A percentile compares a stretch with the other conserved stretches of the same genome.
Conservation (phyloP, 2,113 vertebrate genomes). For the Oplegnathus fasciatus region DNA sequence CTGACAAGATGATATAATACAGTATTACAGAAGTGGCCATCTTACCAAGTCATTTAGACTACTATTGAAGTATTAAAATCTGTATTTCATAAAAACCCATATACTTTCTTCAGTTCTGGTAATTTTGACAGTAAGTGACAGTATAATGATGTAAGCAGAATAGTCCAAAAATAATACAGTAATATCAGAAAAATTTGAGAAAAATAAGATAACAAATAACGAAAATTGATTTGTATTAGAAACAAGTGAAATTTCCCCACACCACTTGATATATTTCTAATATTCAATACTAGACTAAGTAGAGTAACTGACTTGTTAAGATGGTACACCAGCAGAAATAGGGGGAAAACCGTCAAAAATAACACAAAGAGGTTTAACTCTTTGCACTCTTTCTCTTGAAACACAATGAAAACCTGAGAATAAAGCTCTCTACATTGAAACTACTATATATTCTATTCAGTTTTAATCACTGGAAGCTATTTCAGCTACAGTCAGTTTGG, state of each 20-base stretch:
- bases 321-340: constrained; percentile 30
- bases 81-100: not conserved
- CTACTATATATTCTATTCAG: constrained; percentile 30
- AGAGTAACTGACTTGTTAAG: constrained; percentile 57
- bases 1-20: not conserved
- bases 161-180: not conserved
- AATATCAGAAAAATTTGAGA: not conserved
- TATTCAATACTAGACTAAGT: not conserved
- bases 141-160: not conserved
- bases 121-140: not conserved
- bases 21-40: constrained; percentile 9
- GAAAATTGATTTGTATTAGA: not conserved
- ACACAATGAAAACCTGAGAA: not conserved
- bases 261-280: not conserved
- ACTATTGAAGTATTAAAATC: not conserved
- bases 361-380: constrained; percentile 19
- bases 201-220: not conserved
- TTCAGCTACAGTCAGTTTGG: constrained; percentile 66
- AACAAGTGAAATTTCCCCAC: not conserved
- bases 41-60: constrained; percentile 39
- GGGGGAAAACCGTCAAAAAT: not conserved
- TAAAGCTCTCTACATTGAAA: constrained; percentile 19
- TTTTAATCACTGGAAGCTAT: constrained; percentile 56
- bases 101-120: not conserved
- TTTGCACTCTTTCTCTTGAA: not conserved